These are phyloP conservation scores for Toxostoma redivivum DNA, from an alignment of 2,113 vertebrate genomes.

Conservation along the genomic window DNA sequence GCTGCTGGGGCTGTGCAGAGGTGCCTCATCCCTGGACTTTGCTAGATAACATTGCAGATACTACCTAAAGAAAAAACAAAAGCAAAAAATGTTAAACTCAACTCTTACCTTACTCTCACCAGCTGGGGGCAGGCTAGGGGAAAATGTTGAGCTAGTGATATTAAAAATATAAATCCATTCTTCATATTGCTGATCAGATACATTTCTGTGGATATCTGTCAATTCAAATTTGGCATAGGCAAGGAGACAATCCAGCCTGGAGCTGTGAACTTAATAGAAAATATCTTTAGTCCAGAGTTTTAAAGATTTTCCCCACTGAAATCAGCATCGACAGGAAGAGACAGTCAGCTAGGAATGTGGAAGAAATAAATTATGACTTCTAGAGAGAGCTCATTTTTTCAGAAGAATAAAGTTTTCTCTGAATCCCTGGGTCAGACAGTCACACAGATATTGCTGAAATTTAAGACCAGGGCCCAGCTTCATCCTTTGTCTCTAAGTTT, in stretches of 20 bases:
- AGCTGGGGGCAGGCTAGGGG: background rate
- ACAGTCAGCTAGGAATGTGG: background rate
- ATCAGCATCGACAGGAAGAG: background rate
- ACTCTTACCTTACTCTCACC: background rate
- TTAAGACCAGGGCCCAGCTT: background rate
- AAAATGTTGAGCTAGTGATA: background rate
- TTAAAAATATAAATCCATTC: background rate
- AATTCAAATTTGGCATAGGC: background rate
- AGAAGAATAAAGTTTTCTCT: background rate
- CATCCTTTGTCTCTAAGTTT: background rate
- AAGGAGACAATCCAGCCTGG: background rate
- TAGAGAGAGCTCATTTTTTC: background rate
- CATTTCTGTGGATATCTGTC: background rate
- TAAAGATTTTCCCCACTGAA: background rate
- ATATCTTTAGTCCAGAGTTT: background rate
- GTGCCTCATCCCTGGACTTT: background rate
- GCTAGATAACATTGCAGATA: background rate
- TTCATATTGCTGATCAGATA: background rate
- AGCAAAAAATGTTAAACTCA: background rate
- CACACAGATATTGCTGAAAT: background rate
- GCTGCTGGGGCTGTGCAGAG: background rate
- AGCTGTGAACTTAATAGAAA: background rate
- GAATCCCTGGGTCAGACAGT: background rate
- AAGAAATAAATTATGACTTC: background rate
- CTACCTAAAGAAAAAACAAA: background rate